These are phyloP conservation scores for Cololabis saira DNA, from an alignment of 2,113 vertebrate genomes.

Conservation along the genomic window DNA sequence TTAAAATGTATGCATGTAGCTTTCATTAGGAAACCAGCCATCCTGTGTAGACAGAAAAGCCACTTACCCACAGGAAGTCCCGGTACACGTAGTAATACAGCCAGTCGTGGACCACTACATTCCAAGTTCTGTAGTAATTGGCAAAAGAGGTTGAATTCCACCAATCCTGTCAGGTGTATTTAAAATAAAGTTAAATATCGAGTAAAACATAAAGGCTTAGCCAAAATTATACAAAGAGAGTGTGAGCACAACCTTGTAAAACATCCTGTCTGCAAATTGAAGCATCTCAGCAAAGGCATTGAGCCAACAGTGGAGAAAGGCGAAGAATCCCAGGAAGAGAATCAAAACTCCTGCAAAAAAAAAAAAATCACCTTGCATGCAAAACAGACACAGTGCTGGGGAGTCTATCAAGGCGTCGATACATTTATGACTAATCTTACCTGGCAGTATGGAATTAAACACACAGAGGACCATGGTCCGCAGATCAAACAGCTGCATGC, in stretches of 20 bases:
- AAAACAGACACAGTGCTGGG: not conserved
- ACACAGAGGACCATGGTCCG: conserved; percentile 91
- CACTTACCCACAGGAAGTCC: conserved; percentile 87
- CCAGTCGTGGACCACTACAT: conserved; percentile 92
- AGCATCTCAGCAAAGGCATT: conserved; percentile 92
- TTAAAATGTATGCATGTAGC: not conserved
- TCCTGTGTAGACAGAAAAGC: conserved; percentile 25
- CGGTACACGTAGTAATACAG: conserved; percentile 87
- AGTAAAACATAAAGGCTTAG: not conserved
- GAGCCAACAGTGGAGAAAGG: conserved; percentile 91
- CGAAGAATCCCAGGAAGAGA: conserved; percentile 87
- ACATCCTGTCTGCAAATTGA: conserved; percentile 90
- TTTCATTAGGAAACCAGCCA: not conserved
- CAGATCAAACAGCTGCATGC: conserved; percentile 88
- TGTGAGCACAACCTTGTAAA: conserved; percentile 81
- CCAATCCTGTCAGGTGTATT: conserved; percentile 86
- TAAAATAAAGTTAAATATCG: not conserved
- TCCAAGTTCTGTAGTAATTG: conserved; percentile 92
- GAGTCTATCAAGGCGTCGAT: not conserved
- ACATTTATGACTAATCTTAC: conserved; percentile 64
- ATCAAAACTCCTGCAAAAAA: conserved; percentile 83
- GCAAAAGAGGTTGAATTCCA: conserved; percentile 93
- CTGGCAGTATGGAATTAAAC: conserved; percentile 96
- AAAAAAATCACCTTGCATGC: not conserved
- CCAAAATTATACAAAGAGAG: not conserved